Evolutionary conservation across 2,797 vertebrate species (phyloP).

Genomic region (Leptatherina wallacei): DNA sequence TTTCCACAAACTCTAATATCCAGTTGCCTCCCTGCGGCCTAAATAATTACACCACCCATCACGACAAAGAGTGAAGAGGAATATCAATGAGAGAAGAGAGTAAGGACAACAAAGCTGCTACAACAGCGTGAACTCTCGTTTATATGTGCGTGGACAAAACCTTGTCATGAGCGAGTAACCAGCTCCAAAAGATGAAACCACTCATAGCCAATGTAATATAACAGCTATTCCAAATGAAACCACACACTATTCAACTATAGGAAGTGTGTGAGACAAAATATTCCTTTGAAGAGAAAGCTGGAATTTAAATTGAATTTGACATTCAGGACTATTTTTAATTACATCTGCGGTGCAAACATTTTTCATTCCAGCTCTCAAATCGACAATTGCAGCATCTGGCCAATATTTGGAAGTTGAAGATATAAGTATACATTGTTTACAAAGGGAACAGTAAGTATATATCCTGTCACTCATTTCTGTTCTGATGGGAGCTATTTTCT

Average conservation of each 20-base stretch:
- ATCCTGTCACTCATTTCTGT: constrained; percentile 50
- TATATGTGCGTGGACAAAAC: constrained; percentile 38
- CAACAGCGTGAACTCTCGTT: constrained; percentile 40
- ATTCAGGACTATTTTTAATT: constrained; percentile 40
- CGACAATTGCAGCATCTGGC: constrained; percentile 45
- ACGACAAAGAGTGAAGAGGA: constrained; percentile 55
- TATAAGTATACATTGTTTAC: constrained; percentile 15
- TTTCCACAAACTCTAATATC: constrained; percentile 44
- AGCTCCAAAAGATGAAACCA: constrained; percentile 46
- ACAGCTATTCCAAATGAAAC: constrained; percentile 61
- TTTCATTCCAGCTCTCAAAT: constrained; percentile 44
- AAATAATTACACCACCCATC: constrained; percentile 76
- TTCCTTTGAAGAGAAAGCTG: constrained; percentile 35
- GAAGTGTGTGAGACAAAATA: constrained; percentile 32
- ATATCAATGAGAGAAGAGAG: constrained; percentile 62
- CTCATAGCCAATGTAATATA: constrained; percentile 43
- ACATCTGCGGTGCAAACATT: constrained; percentile 50
- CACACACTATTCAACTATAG: constrained; percentile 28
- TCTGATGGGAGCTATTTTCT: constrained; percentile 30
- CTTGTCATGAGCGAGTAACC: constrained; percentile 17
- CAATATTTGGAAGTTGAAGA: constrained; percentile 37
- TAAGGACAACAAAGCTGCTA: constrained; percentile 33
- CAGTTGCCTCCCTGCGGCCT: constrained; percentile 57
- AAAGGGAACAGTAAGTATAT: constrained; percentile 28
- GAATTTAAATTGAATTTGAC: constrained; percentile 61